Evolutionary conservation across 1,140 invertebrate species (phyloP).

Genomic region (Nephila pilipes): DNA sequence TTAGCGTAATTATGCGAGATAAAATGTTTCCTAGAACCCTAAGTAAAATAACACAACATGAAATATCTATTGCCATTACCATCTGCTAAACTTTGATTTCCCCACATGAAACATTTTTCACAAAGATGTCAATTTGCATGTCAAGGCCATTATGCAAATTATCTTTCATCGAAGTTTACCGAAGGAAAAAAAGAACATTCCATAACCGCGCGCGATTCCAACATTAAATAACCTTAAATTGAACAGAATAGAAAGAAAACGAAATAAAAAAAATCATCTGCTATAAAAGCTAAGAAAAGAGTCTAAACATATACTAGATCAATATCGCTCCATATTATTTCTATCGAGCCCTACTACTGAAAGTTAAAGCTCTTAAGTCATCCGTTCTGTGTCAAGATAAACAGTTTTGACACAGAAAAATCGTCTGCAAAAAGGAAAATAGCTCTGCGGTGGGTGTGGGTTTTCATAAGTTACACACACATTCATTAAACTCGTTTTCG

Average conservation of each 20-base stretch:
- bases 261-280: background rate
- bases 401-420: conserved; percentile 19
- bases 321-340: background rate
- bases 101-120: conserved; percentile 25
- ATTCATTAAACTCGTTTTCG: conserved; percentile 33
- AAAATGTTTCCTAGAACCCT: background rate
- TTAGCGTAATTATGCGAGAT: conserved; percentile 23
- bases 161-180: background rate
- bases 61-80: conserved; percentile 61
- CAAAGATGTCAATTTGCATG: conserved; percentile 45
- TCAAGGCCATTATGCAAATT: conserved; percentile 62
- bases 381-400: conserved; percentile 52
- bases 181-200: background rate
- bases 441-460: background rate
- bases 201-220: background rate
- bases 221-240: conserved; percentile 10
- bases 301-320: conserved; percentile 43
- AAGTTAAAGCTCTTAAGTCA: conserved; percentile 9
- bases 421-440: background rate
- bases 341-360: background rate
- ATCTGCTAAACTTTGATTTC: conserved; percentile 44
- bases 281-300: background rate
- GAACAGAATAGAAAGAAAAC: background rate
- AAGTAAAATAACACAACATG: background rate
- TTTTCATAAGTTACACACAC: background rate